Evolutionary conservation across 2,113 vertebrate species (phyloP).

Genomic region (Macroglossus sobrinus): DNA sequence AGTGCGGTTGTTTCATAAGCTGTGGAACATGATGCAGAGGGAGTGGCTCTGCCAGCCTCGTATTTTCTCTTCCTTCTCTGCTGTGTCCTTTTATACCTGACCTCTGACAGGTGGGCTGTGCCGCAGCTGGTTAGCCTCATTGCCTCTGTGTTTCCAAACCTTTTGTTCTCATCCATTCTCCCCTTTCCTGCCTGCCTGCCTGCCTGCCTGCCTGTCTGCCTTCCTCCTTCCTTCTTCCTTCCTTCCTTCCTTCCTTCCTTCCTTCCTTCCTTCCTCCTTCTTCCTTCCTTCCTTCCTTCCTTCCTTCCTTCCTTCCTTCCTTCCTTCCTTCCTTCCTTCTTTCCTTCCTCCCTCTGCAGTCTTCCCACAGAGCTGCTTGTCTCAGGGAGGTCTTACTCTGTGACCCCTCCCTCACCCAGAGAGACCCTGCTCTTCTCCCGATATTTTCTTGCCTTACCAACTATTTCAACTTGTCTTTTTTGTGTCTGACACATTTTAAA

Average conservation of each 20-base stretch:
- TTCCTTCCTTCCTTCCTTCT: too few relatives aligned
- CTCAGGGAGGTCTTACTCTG: neutral
- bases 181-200: neutral
- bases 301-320: too few relatives aligned
- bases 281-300: too few relatives aligned
- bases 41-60: neutral
- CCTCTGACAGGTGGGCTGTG: neutral
- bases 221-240: too few relatives aligned
- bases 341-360: too few relatives aligned
- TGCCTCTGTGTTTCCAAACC: neutral
- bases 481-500: neutral
- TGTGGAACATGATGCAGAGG: neutral
- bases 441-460: neutral
- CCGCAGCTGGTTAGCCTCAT: neutral
- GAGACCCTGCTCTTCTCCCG: neutral
- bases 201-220: too few relatives aligned
- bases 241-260: too few relatives aligned
- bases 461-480: neutral
- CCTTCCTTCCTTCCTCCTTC: too few relatives aligned
- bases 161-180: neutral
- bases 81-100: neutral
- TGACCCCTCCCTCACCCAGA: neutral
- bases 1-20: neutral
- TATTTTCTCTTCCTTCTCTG: neutral
- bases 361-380: neutral